Conservation (phyloP, 2,888 invertebrate genomes). For the Cheilosia soror region DNA sequence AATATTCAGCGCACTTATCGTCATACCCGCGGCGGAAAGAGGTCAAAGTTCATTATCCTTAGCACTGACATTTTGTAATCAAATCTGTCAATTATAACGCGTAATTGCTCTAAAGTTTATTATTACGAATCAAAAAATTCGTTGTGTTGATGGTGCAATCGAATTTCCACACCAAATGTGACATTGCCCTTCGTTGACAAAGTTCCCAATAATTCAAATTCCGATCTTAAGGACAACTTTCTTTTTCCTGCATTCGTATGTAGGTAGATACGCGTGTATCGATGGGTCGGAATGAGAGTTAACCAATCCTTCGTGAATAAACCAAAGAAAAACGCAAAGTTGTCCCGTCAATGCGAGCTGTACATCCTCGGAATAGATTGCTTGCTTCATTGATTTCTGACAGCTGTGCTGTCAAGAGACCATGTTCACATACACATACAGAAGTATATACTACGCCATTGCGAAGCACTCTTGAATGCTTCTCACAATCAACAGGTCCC, state of each 20-base stretch:
- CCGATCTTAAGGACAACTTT: constrained; percentile 14
- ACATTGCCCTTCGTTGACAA: background rate
- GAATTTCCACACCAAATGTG: background rate
- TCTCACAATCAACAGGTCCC: constrained; percentile 67
- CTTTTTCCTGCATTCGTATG: too few relatives aligned
- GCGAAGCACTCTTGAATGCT: constrained; percentile 35
- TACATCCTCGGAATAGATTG: constrained; percentile 44
- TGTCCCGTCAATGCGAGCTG: constrained; percentile 33
- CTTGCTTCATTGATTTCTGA: constrained; percentile 59
- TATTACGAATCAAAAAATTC: constrained; percentile 17
- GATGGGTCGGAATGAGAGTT: background rate
- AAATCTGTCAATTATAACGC: constrained; percentile 33
- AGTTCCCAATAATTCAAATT: constrained; percentile 35
- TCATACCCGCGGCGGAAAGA: background rate
- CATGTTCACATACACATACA: background rate
- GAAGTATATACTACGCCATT: constrained; percentile 15
- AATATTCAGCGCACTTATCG: constrained; percentile 20
- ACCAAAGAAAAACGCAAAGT: constrained; percentile 24
- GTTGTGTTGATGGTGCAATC: background rate
- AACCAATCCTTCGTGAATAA: constrained; percentile 10
- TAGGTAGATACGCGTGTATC: background rate
- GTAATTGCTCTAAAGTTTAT: constrained; percentile 29
- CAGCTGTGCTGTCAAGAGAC: constrained; percentile 13
- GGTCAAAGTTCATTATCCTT: constrained; percentile 12
- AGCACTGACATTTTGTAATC: constrained; percentile 10